A percentile compares a stretch with the other conserved stretches of the same genome.
phyloP scores from a whole-genome alignment of 2,888 invertebrate species.

The Leptopterna dolabrata region DNA sequence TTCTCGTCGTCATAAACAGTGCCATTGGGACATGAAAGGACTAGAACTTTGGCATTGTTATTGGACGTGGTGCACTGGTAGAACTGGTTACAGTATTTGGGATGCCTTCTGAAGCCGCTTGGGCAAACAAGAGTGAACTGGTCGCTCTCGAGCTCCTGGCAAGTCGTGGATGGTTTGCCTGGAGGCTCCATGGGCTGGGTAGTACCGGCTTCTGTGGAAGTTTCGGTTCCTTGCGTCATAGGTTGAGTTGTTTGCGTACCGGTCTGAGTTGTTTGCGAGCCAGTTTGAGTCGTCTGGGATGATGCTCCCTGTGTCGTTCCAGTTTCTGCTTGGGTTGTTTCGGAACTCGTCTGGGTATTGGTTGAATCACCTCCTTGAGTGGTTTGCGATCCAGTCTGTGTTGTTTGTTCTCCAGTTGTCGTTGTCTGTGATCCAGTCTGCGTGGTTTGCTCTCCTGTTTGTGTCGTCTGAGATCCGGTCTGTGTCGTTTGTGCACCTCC shows the following conservation, averaged over 20 bases:
- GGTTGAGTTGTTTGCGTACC: slow-evolving; percentile 49
- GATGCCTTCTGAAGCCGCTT: slow-evolving; percentile 84
- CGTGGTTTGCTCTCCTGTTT: slow-evolving; percentile 6
- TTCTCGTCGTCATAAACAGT: slow-evolving; percentile 80
- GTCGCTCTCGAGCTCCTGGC: slow-evolving; percentile 74
- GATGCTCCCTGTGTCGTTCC: slow-evolving; percentile 40
- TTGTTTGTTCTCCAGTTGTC: slow-evolving; percentile 37
- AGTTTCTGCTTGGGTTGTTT: slow-evolving; percentile 50
- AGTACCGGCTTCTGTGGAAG: slow-evolving; percentile 55
- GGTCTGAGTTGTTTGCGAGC: slow-evolving; percentile 54
- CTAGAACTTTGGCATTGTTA: slow-evolving; percentile 76
- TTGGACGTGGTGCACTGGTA: slow-evolving; percentile 81
- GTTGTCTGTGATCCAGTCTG: slow-evolving; percentile 50
- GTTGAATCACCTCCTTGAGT: slow-evolving; percentile 24
- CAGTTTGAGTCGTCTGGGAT: slow-evolving; percentile 41
- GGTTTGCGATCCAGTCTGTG: slow-evolving; percentile 24
- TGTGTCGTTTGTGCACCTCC: slow-evolving; percentile 54
- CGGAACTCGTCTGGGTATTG: slow-evolving; percentile 31
- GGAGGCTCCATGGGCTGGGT: slow-evolving; percentile 59
- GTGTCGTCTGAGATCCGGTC: slow-evolving; percentile 39
- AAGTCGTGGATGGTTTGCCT: slow-evolving; percentile 66
- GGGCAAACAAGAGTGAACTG: slow-evolving; percentile 82
- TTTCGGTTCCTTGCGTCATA: slow-evolving; percentile 52
- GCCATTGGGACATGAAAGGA: slow-evolving; percentile 81
- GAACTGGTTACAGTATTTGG: slow-evolving; percentile 84